These are phyloP conservation scores for Sphenodon punctatus DNA, from an alignment of 2,797 vertebrate species.

Conservation along the genomic window DNA sequence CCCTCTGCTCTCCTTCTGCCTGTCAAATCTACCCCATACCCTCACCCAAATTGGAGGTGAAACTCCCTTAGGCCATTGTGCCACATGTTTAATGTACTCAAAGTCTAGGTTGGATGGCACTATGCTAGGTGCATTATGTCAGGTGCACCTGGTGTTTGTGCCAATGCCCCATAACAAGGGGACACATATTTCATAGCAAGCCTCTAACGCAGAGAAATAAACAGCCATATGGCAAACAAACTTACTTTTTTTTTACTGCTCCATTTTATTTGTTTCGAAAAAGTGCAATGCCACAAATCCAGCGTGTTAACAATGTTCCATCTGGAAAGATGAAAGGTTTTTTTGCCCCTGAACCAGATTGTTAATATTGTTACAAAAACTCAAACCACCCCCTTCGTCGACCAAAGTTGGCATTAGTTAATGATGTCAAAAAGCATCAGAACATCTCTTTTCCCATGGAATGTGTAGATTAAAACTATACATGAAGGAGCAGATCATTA, in stretches of 20 bases:
- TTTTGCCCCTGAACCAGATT: conserved; percentile 15
- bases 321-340: conserved; percentile 70
- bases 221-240: conserved; percentile 77
- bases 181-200: conserved; percentile 63
- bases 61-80: conserved; percentile 56
- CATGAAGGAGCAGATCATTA: not conserved
- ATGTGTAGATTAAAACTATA: conserved; percentile 2
- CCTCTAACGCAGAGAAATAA: conserved; percentile 66
- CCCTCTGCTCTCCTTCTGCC: conserved; percentile 15
- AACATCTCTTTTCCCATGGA: not conserved
- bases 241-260: conserved; percentile 66
- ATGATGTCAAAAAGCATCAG: conserved; percentile 18
- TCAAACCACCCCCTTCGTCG: not conserved
- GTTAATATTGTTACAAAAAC: conserved; percentile 28
- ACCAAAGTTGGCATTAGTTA: not conserved
- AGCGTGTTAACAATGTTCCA: conserved; percentile 74
- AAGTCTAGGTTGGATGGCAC: conserved; percentile 30
- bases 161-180: conserved; percentile 51
- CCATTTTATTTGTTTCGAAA: conserved; percentile 73
- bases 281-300: conserved; percentile 66
- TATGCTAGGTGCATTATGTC: conserved; percentile 55
- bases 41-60: conserved; percentile 43
- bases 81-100: conserved; percentile 50
- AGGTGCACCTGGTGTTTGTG: conserved; percentile 7
- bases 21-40: conserved; percentile 32